phyloP scores from a whole-genome alignment of 2,888 invertebrate genomes.

The Melitaea athalia region DNA sequence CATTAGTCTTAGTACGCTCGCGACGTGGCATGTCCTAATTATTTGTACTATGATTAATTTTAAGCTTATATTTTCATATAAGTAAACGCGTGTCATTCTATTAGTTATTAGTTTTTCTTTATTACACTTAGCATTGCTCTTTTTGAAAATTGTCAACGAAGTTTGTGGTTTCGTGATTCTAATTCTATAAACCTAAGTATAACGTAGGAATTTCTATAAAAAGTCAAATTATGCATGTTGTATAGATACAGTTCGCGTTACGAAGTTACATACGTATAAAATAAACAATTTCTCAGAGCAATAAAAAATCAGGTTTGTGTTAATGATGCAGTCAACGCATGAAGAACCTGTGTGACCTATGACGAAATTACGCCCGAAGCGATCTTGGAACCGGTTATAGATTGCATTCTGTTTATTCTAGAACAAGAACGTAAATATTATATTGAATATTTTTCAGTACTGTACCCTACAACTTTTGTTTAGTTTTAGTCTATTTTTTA shows the following conservation, averaged over 20 bases:
- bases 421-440: background rate
- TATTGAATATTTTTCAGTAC: background rate
- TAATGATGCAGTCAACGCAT: conserved; percentile 8
- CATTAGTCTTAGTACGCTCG: background rate
- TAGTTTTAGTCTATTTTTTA: no score
- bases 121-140: no score
- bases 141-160: no score
- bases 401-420: background rate
- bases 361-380: conserved; percentile 4
- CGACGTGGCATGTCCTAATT: background rate
- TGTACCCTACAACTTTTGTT: no score
- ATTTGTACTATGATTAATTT: background rate
- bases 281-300: background rate
- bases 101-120: background rate
- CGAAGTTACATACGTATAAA: background rate
- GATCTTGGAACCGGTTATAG: conserved; percentile 1
- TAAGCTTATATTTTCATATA: background rate
- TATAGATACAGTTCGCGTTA: background rate
- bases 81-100: background rate
- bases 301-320: background rate
- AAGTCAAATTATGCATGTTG: background rate
- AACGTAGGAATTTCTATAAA: no score
- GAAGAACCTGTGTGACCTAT: conserved; percentile 9
- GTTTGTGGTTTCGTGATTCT: no score
- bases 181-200: no score